Percentiles rank a stretch among this genome's conserved stretches.
Evolutionary conservation across 2,888 invertebrate species (phyloP).

Genomic region (Tipula confusa): DNA sequence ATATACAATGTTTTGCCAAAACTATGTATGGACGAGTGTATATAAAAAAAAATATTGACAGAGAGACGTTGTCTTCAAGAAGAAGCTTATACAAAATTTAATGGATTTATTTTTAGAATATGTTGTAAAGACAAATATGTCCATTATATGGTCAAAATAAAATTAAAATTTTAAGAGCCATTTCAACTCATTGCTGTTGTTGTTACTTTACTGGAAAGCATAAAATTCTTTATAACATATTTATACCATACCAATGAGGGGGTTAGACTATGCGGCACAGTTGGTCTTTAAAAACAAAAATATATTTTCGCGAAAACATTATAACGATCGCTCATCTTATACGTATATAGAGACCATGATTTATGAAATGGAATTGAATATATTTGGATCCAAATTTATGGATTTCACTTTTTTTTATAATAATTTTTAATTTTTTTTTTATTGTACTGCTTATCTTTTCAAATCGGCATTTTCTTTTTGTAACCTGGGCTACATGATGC

Average conservation of each 20-base stretch:
- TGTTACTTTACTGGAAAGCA: not conserved
- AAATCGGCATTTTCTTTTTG: not conserved
- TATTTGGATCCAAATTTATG: conserved; percentile 17
- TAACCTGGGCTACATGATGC: conserved; percentile 7
- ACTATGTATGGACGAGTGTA: no score
- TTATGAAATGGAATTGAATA: not conserved
- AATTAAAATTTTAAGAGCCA: not conserved
- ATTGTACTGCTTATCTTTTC: not conserved
- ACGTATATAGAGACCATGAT: not conserved
- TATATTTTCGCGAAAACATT: conserved; percentile 3
- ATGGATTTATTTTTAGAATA: conserved; percentile 14
- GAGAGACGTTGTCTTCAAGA: not conserved
- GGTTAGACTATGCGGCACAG: not conserved
- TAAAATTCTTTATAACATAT: not conserved
- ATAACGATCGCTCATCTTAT: not conserved
- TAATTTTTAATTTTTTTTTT: not conserved
- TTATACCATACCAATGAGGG: not conserved
- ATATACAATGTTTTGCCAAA: not conserved
- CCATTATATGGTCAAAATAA: not conserved
- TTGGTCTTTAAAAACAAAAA: not conserved
- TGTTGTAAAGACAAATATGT: conserved; percentile 16
- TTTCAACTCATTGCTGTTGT: not conserved
- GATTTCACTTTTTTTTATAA: not conserved
- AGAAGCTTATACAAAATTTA: not conserved
- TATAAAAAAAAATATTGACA: not conserved